Conservation (phyloP, 2,113 vertebrate genomes). For the Gallinago undulata region DNA sequence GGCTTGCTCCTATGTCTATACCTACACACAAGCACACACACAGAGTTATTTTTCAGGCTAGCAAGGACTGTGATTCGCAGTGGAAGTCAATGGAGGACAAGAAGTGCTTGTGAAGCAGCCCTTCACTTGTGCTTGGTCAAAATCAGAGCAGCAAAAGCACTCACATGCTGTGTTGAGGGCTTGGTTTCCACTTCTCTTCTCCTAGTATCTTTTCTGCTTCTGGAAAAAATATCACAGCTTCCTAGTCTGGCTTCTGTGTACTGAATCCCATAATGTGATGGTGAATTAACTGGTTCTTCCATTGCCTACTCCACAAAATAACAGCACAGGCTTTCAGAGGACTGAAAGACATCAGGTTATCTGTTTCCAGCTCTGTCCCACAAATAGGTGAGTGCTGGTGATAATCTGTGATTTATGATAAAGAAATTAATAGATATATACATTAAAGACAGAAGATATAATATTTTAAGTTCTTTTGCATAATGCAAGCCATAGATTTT, state of each 20-base stretch:
- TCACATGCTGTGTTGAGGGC: neutral
- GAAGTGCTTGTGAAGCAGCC: constrained; percentile 7
- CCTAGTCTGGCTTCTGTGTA: neutral
- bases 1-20: neutral
- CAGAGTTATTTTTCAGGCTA: neutral
- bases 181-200: neutral
- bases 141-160: neutral
- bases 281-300: neutral
- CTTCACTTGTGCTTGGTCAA: neutral
- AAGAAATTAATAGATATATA: neutral
- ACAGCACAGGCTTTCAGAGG: neutral
- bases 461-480: neutral
- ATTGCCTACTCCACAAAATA: neutral
- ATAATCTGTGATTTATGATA: neutral
- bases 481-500: neutral
- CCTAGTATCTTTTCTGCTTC: neutral
- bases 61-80: neutral
- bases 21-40: neutral
- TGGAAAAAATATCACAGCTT: neutral
- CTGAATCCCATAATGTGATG: neutral
- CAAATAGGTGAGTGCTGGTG: neutral
- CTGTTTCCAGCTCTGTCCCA: neutral
- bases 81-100: neutral
- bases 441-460: neutral
- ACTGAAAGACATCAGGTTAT: neutral